phyloP scores from a whole-genome alignment of 2,888 invertebrate genomes.

The Anthoptus insignis region DNA sequence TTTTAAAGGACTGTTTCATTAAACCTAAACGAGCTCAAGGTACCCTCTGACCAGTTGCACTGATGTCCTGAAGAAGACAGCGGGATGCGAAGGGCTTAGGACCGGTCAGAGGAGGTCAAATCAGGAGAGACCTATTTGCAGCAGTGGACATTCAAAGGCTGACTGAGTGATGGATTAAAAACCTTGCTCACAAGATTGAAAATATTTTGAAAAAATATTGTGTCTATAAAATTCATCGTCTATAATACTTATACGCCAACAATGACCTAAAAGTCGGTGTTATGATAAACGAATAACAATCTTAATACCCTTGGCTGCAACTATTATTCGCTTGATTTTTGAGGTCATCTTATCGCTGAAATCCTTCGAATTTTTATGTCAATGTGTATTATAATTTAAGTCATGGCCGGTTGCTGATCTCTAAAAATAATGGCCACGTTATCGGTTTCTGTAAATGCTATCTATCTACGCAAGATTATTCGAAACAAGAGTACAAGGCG shows the following conservation, averaged over 20 bases:
- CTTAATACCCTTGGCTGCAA: constrained; percentile 28
- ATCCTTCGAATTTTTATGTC: constrained; percentile 73
- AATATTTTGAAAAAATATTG: too few relatives aligned
- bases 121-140: too few relatives aligned
- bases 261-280: constrained; percentile 25
- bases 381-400: constrained; percentile 73
- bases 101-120: too few relatives aligned
- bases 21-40: too few relatives aligned
- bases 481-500: constrained; percentile 54
- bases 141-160: too few relatives aligned
- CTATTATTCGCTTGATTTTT: constrained; percentile 53
- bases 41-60: too few relatives aligned
- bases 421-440: constrained; percentile 80
- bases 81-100: too few relatives aligned
- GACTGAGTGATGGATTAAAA: too few relatives aligned
- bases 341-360: constrained; percentile 76
- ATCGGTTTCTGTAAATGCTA: constrained; percentile 63
- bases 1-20: too few relatives aligned
- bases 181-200: too few relatives aligned
- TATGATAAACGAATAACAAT: constrained; percentile 29
- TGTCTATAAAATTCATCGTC: too few relatives aligned
- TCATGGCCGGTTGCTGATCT: constrained; percentile 85
- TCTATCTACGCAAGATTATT: constrained; percentile 69
- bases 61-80: too few relatives aligned
- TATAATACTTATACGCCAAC: constrained; percentile 4